Conservation (phyloP, 92 coral and sea anemone genomes). For the Epizoanthus illoricatus region DNA sequence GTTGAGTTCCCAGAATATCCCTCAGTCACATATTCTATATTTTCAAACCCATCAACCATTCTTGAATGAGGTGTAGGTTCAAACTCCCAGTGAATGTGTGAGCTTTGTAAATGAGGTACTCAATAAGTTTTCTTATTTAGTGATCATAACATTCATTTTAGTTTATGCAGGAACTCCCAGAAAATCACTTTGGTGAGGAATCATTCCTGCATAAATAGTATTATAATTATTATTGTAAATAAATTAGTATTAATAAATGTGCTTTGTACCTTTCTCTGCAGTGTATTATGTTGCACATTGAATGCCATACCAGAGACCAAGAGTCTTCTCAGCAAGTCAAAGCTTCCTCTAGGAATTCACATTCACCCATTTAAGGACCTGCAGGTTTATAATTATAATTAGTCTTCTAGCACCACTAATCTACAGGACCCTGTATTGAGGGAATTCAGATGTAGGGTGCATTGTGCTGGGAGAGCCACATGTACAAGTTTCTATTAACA, state of each 20-base stretch:
- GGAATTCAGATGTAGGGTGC: too few relatives aligned
- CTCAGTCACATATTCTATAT: too few relatives aligned
- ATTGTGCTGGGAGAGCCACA: background rate
- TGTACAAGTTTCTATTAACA: too few relatives aligned
- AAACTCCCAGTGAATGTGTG: too few relatives aligned
- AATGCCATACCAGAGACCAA: conserved; percentile 93
- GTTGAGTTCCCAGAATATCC: too few relatives aligned
- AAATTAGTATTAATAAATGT: background rate
- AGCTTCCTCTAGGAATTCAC: conserved; percentile 92
- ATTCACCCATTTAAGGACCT: conserved; percentile 95
- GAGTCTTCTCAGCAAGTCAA: conserved; percentile 80
- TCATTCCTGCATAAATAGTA: too few relatives aligned
- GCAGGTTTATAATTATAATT: conserved; percentile 60
- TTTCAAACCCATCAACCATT: too few relatives aligned
- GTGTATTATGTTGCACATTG: conserved; percentile 90
- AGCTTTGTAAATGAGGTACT: too few relatives aligned
- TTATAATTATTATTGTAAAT: too few relatives aligned
- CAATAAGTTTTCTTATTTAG: background rate
- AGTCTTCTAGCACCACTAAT: background rate
- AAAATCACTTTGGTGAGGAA: too few relatives aligned
- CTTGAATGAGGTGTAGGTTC: too few relatives aligned
- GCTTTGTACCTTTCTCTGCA: conserved; percentile 17
- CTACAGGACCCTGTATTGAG: background rate
- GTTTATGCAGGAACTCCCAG: too few relatives aligned
- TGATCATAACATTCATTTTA: background rate